phyloP scores from a whole-genome alignment of 2,797 vertebrate genomes.

The Lithobates sylvaticus region DNA sequence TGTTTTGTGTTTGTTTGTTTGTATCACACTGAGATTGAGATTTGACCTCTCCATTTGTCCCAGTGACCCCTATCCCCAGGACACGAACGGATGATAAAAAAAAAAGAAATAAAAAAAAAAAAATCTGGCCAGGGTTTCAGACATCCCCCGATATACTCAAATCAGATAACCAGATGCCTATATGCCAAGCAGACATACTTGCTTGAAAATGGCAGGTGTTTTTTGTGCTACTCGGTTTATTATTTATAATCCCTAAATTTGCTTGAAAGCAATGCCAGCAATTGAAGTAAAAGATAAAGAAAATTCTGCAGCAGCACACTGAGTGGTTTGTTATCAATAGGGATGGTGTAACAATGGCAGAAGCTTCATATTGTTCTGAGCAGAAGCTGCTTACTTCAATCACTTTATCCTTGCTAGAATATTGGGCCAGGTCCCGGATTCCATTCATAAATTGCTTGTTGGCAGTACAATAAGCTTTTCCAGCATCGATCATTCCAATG shows the following conservation, averaged over 20 bases:
- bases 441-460: constrained; percentile 97
- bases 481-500: constrained; percentile 96
- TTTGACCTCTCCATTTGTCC: too few relatives aligned
- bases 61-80: too few relatives aligned
- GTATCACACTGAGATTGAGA: too few relatives aligned
- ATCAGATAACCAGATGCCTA: too few relatives aligned
- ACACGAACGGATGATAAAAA: too few relatives aligned
- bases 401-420: constrained; percentile 91
- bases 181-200: not conserved
- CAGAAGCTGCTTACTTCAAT: constrained; percentile 85
- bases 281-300: not conserved
- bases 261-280: not conserved
- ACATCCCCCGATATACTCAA: too few relatives aligned
- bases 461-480: constrained; percentile 93
- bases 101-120: too few relatives aligned
- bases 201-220: not conserved
- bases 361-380: not conserved
- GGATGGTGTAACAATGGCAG: not conserved
- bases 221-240: not conserved
- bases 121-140: too few relatives aligned
- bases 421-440: constrained; percentile 93
- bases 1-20: too few relatives aligned
- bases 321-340: not conserved
- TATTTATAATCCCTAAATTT: not conserved
- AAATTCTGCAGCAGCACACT: not conserved